These are phyloP conservation scores for Pelecanus crispus DNA, from an alignment of 2,113 vertebrate species.

Conservation along the genomic window DNA sequence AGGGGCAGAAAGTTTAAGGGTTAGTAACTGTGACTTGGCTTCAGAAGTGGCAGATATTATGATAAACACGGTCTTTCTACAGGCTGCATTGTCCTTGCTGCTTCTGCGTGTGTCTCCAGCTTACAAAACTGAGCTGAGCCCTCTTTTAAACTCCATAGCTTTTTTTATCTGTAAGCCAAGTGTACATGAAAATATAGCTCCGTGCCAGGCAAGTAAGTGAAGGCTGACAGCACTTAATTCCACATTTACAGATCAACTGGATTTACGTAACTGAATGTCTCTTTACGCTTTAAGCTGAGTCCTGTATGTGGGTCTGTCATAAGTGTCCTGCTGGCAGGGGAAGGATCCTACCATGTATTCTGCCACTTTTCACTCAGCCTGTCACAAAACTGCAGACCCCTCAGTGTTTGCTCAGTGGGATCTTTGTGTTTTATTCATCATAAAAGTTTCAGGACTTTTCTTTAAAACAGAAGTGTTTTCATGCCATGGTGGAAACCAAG, in stretches of 20 bases:
- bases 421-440: neutral
- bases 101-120: neutral
- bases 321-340: neutral
- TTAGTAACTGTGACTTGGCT: neutral
- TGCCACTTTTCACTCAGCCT: neutral
- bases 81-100: neutral
- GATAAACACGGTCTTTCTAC: neutral
- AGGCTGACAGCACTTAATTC: constrained; percentile 3
- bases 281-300: neutral
- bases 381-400: neutral
- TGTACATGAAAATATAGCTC: neutral
- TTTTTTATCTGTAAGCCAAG: neutral
- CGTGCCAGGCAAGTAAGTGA: neutral
- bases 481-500: neutral
- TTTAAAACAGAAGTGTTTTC: neutral
- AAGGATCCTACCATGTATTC: neutral
- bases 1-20: neutral
- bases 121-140: neutral
- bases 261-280: neutral
- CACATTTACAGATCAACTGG: neutral
- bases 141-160: neutral
- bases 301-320: neutral
- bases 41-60: neutral
- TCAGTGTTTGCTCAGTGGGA: neutral
- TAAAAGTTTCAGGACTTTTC: neutral